Evolutionary conservation across 2,797 vertebrate genomes (phyloP).

Genomic region (Iguana delicatissima): DNA sequence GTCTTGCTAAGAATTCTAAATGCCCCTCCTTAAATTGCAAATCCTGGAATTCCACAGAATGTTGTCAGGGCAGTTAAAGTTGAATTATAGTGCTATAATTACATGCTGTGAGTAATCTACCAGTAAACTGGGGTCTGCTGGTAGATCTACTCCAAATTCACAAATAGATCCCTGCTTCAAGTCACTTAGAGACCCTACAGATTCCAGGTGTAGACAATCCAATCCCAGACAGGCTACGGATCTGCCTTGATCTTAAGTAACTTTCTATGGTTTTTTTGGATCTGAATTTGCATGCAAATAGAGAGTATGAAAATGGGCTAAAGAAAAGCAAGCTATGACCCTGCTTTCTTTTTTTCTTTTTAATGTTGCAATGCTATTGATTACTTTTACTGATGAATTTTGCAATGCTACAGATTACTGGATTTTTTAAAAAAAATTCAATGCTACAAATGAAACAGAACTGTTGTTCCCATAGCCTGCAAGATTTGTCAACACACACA

Average conservation of each 20-base stretch:
- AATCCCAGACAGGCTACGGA: too few relatives aligned
- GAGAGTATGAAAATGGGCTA: background rate
- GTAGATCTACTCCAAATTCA: background rate
- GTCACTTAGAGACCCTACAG: background rate
- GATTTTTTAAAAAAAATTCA: too few relatives aligned
- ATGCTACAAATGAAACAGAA: background rate
- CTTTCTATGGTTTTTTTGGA: background rate
- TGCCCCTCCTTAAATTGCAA: too few relatives aligned
- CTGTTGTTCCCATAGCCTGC: background rate
- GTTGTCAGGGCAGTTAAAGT: too few relatives aligned
- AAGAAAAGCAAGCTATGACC: background rate
- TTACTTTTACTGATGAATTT: too few relatives aligned
- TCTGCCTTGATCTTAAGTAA: background rate
- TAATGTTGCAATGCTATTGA: too few relatives aligned
- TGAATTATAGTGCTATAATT: too few relatives aligned
- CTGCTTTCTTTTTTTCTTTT: background rate
- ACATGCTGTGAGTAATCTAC: too few relatives aligned
- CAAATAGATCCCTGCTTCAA: background rate
- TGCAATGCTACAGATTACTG: too few relatives aligned
- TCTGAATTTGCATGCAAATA: background rate
- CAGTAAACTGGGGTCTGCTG: too few relatives aligned
- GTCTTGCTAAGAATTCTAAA: too few relatives aligned
- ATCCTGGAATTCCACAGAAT: too few relatives aligned
- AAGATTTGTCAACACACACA: slow-evolving; percentile 18
- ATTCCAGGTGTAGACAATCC: background rate